Evolutionary conservation across 2,113 vertebrate species (phyloP), one percentile per base, ranked within the genome.

Genomic region (Polypterus senegalus): DNA sequence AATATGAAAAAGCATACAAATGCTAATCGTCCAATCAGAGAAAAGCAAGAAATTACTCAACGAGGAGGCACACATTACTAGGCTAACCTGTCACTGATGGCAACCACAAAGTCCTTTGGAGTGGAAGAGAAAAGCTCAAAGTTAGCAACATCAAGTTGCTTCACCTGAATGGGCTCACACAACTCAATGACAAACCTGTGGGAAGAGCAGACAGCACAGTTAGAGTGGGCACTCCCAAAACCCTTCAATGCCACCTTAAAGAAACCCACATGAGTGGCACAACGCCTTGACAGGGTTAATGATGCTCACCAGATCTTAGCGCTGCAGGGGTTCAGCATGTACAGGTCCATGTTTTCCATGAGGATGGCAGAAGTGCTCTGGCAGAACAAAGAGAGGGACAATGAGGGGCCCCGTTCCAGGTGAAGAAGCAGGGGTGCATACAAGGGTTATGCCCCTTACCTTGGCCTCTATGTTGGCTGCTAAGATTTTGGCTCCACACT

Each of bases 321-420:
- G 82, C 95, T 99, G 82, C 95, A 99, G 11, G 96, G 95, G 80
- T 98, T 99, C 63, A 99, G 75, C 96, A 99, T 98, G 70, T 99
- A 99, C 63, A 98, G 88, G 63, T 98, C 96, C 94, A 97, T 97
- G 60, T 98, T 98, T 78, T 99, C 93, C 84, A 92, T 97, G 60
- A 99, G 82, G 81, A 99, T 97, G 70, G 94, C 91, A 66, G 94
- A 97, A 60, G 91, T 99, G 72, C 94, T 97, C 95, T 99, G 69
- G 45, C 48, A 44, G 46, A 10, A 68, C 44, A 67, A 56, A 8
- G 61, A 49, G 57, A 0, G 65, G 49, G 49, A 9, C 49, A 51
- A 51, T 56, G 58, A 45, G 47, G 54, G 3, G 43, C 5, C 7
- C n/a, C 8, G 49, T 3, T 97, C 95, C 98, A 68, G 45, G 51